A percentile compares a stretch with the other conserved stretches of the same genome.
These are phyloP conservation scores for Nephrotoma appendiculata DNA, from an alignment of 2,888 invertebrate genomes.

Conservation along the genomic window DNA sequence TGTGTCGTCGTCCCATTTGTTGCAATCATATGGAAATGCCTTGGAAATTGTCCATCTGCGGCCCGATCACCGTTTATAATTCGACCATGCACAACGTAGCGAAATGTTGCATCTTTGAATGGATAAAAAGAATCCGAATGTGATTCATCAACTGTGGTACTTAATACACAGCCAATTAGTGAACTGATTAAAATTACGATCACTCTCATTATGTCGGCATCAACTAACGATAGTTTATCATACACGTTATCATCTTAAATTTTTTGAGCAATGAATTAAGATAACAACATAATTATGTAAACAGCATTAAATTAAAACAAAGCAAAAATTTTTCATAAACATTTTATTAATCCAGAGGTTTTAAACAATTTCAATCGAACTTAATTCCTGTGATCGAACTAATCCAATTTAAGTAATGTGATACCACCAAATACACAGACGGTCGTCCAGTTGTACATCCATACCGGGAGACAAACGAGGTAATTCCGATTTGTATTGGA, in stretches of 20 bases:
- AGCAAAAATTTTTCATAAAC: not conserved
- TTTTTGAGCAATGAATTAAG: not conserved
- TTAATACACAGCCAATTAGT: not conserved
- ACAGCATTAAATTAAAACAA: not conserved
- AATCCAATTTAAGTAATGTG: not conserved
- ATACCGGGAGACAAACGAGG: not conserved
- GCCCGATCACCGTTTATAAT: not conserved
- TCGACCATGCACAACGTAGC: not conserved
- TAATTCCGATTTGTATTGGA: not conserved
- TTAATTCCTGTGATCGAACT: not conserved
- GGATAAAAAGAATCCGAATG: not conserved
- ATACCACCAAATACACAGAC: not conserved
- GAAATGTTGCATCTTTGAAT: not conserved
- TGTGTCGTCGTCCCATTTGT: not conserved
- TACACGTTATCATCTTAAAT: not conserved
- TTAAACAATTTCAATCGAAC: not conserved
- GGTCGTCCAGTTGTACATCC: not conserved
- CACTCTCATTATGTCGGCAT: not conserved
- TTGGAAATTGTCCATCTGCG: not conserved
- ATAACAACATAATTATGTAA: not conserved
- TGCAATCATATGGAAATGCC: not conserved
- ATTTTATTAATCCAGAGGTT: not conserved
- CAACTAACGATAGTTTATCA: not conserved
- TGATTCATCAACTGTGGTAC: not conserved
- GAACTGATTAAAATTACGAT: not conserved